phyloP scores from a whole-genome alignment of 1,140 invertebrate species.

The Dolichoris vasculosae region DNA sequence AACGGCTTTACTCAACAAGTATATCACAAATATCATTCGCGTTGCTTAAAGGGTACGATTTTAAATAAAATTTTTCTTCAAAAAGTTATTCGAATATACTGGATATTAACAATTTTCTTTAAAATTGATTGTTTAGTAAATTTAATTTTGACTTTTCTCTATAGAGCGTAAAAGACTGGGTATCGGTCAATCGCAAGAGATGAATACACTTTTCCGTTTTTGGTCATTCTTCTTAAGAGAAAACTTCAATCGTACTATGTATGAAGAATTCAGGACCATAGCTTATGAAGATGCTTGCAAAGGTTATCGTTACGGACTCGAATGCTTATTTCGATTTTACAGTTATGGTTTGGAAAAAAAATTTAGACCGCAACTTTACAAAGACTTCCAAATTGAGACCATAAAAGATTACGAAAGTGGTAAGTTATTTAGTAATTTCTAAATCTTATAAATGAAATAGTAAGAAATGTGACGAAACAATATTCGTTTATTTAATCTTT shows the following conservation, averaged over 20 bases:
- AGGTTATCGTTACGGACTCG: slow-evolving; percentile 93
- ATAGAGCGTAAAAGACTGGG: slow-evolving; percentile 92
- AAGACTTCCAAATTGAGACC: slow-evolving; percentile 97
- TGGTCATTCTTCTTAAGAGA: slow-evolving; percentile 99
- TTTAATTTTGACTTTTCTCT: slow-evolving; percentile 67
- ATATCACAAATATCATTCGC: slow-evolving; percentile 94
- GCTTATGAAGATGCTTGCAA: slow-evolving; percentile 93
- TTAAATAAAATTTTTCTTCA: not conserved
- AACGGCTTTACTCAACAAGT: slow-evolving; percentile 98
- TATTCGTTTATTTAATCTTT: not conserved
- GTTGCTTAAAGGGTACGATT: slow-evolving; percentile 90
- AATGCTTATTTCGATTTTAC: slow-evolving; percentile 99
- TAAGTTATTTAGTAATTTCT: slow-evolving; percentile 61
- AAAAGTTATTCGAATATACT: too few relatives aligned
- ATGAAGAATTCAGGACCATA: slow-evolving; percentile 93
- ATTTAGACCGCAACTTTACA: slow-evolving; percentile 93
- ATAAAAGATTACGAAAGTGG: slow-evolving; percentile 92
- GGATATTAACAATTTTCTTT: too few relatives aligned
- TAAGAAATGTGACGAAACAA: too few relatives aligned
- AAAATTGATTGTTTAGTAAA: too few relatives aligned
- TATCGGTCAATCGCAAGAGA: slow-evolving; percentile 94
- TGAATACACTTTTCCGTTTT: slow-evolving; percentile 98
- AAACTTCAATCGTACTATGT: slow-evolving; percentile 99
- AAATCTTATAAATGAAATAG: not conserved
- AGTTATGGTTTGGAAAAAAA: slow-evolving; percentile 98